Evolutionary conservation across 2,888 invertebrate genomes (phyloP).

Genomic region (Exephanes ischioxanthus): DNA sequence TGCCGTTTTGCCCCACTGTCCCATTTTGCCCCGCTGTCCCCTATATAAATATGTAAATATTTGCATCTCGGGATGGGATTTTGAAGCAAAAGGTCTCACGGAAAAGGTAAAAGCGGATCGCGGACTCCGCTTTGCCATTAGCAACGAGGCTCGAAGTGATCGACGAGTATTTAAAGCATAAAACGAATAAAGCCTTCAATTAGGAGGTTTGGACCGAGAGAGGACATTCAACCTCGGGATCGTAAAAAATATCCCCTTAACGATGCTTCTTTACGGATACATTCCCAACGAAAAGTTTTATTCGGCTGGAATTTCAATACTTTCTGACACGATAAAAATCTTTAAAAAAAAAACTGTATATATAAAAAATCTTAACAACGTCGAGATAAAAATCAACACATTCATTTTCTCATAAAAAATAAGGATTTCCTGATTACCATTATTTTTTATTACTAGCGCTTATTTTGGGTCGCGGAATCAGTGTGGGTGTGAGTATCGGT

Average conservation of each 20-base stretch:
- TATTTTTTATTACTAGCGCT: too few relatives aligned
- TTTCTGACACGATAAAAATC: too few relatives aligned
- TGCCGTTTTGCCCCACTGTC: too few relatives aligned
- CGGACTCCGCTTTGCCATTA: not conserved
- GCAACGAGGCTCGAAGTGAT: not conserved
- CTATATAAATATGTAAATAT: not conserved
- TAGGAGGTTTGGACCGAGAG: not conserved
- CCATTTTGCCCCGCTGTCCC: too few relatives aligned
- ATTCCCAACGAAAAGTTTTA: not conserved
- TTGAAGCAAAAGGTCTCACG: not conserved
- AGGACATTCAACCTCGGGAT: constrained; percentile 24
- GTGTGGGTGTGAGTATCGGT: too few relatives aligned
- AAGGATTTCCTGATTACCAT: too few relatives aligned
- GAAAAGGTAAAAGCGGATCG: too few relatives aligned
- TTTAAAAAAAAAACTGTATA: too few relatives aligned
- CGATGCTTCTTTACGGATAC: not conserved
- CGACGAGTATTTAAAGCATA: constrained; percentile 1
- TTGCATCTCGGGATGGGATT: not conserved
- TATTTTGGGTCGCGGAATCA: too few relatives aligned
- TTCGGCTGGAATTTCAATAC: not conserved
- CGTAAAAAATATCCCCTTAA: not conserved
- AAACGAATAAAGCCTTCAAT: constrained; percentile 6
- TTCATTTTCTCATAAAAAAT: too few relatives aligned
- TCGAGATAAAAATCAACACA: too few relatives aligned
- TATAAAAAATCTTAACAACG: too few relatives aligned